These are phyloP conservation scores for Drosophila silvestris DNA, from an alignment of 2,888 invertebrate genomes.

Conservation along the genomic window DNA sequence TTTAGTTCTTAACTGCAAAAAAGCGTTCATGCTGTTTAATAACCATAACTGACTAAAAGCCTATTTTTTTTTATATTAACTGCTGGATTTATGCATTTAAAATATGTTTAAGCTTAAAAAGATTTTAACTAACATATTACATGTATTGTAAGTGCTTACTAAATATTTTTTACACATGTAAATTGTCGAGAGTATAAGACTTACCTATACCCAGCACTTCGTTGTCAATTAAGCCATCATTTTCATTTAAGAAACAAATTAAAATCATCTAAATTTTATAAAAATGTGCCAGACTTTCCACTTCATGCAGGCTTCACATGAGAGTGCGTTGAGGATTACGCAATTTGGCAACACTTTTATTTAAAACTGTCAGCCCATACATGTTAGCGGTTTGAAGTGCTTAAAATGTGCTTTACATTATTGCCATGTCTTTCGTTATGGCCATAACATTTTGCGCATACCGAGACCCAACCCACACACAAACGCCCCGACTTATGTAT, in stretches of 20 bases:
- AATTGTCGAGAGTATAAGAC: not conserved
- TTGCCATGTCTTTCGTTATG: conserved; percentile 72
- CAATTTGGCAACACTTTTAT: conserved; percentile 55
- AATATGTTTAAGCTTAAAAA: not conserved
- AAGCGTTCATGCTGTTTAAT: not conserved
- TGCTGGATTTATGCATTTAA: not conserved
- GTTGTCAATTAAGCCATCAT: not conserved
- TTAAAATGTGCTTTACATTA: conserved; percentile 60
- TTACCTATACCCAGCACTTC: not conserved
- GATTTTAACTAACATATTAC: not conserved
- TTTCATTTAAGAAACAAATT: not conserved
- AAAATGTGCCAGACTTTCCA: conserved; percentile 26
- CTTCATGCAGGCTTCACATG: not conserved
- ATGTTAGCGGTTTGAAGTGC: conserved; percentile 51
- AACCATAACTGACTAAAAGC: conserved; percentile 8
- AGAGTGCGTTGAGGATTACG: conserved; percentile 27
- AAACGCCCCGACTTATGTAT: conserved; percentile 9
- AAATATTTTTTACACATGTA: not conserved
- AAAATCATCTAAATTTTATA: not conserved
- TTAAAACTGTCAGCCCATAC: conserved; percentile 55
- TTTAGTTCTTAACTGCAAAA: conserved; percentile 4
- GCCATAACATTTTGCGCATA: conserved; percentile 79
- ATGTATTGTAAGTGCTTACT: not conserved
- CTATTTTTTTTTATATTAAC: not conserved
- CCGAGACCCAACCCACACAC: conserved; percentile 76